Conservation (phyloP, 2,113 vertebrate genomes). For the Pseudopipra pipra region DNA sequence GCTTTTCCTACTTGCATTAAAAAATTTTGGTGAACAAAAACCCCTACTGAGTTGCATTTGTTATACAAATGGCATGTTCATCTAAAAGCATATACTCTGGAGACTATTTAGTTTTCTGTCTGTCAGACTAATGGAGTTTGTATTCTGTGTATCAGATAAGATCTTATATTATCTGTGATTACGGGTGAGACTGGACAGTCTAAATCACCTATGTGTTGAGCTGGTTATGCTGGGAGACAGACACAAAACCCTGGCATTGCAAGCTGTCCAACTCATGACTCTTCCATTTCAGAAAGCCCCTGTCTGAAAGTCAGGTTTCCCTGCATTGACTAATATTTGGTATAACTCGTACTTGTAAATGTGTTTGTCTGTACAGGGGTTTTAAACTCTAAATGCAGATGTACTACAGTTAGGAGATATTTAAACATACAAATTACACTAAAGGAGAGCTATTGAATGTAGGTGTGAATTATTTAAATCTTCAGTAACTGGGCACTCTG, state of each 20-base stretch:
- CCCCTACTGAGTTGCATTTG: neutral
- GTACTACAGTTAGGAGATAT: neutral
- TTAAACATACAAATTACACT: neutral
- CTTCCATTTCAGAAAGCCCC: neutral
- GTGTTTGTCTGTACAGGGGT: neutral
- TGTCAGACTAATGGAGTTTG: neutral
- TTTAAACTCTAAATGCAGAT: neutral
- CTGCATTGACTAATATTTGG: neutral
- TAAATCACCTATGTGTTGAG: neutral
- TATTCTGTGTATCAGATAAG: neutral
- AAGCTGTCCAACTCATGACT: neutral
- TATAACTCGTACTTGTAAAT: neutral
- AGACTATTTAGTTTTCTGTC: neutral
- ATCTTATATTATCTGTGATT: neutral
- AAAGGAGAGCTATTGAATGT: neutral
- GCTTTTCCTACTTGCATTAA: neutral
- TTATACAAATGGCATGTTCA: neutral
- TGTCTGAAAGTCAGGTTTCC: neutral
- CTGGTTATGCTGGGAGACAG: neutral
- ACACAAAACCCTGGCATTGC: rapidly evolving
- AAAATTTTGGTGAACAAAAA: neutral
- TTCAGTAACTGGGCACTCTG: neutral
- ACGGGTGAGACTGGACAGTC: neutral
- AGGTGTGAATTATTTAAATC: neutral
- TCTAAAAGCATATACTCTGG: conserved; percentile 8